phyloP scores from a whole-genome alignment of 2,888 invertebrate species.

The Pachliopta kotzebuea region DNA sequence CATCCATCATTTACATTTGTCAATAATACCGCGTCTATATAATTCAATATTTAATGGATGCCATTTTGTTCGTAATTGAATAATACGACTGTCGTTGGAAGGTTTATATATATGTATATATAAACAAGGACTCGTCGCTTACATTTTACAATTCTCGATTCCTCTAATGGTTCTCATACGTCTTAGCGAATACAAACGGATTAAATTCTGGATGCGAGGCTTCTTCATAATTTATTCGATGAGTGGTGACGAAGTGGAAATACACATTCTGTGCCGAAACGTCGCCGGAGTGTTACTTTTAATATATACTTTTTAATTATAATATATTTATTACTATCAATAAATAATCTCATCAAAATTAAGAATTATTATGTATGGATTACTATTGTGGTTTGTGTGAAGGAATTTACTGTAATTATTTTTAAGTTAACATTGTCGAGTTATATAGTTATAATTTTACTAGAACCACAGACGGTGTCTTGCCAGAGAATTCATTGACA shows the following conservation, averaged over 20 bases:
- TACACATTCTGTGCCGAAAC: slow-evolving; percentile 29
- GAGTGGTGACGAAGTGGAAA: slow-evolving; percentile 33
- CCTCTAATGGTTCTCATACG: slow-evolving; percentile 30
- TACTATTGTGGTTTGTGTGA: too few species aligned
- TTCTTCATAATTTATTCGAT: slow-evolving; percentile 35
- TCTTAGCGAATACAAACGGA: slow-evolving; percentile 31
- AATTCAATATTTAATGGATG: slow-evolving; percentile 29
- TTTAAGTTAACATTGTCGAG: too few species aligned
- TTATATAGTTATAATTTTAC: too few species aligned
- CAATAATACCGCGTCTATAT: slow-evolving; percentile 22
- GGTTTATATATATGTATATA: neutral
- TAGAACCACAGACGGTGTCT: too few species aligned
- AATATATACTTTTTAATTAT: neutral
- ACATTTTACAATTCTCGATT: slow-evolving; percentile 28
- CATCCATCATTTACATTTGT: slow-evolving; percentile 29
- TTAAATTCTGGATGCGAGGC: slow-evolving; percentile 33
- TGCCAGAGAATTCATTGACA: too few species aligned
- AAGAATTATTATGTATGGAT: too few species aligned
- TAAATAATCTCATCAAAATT: neutral
- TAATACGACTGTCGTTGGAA: slow-evolving; percentile 25
- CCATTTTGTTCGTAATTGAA: slow-evolving; percentile 29
- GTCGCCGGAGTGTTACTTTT: slow-evolving; percentile 10
- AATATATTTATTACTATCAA: neutral
- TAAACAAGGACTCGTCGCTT: slow-evolving; percentile 16
- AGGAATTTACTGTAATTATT: too few species aligned